Conservation (phyloP, 2,113 vertebrate genomes). For the Orientallactaga bullata region DNA sequence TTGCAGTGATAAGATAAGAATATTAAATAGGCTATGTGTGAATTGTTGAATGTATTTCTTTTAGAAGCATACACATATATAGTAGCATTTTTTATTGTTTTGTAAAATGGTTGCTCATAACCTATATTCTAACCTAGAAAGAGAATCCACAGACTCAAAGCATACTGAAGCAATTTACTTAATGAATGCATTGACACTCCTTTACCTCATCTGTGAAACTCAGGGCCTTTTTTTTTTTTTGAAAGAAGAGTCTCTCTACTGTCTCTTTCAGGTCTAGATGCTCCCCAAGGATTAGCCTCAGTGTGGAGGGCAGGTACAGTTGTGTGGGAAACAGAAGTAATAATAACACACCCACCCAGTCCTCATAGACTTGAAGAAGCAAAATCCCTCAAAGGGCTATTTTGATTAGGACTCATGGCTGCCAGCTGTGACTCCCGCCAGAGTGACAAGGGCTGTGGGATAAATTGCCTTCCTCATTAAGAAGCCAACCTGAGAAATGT, state of each 20-base stretch:
- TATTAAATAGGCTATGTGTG: constrained; percentile 14
- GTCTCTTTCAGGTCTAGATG: constrained; percentile 30
- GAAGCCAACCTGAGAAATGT: constrained; percentile 36
- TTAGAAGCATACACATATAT: neutral
- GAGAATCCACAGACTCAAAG: neutral
- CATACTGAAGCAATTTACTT: constrained; percentile 6
- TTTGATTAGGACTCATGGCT: constrained; percentile 47
- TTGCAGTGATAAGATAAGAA: constrained; percentile 31
- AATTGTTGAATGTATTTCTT: neutral
- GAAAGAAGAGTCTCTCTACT: neutral
- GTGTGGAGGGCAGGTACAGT: neutral
- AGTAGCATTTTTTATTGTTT: constrained; percentile 19
- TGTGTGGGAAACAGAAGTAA: constrained; percentile 3
- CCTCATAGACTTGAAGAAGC: constrained; percentile 16
- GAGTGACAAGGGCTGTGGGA: neutral
- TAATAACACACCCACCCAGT: neutral
- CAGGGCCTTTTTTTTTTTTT: neutral
- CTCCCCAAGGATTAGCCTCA: constrained; percentile 20
- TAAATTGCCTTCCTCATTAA: constrained; percentile 54
- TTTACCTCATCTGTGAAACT: neutral
- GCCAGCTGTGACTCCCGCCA: constrained; percentile 32
- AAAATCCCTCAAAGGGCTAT: constrained; percentile 51
- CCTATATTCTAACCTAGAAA: constrained; percentile 19
- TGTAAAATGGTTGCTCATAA: constrained; percentile 18
- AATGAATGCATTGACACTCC: constrained; percentile 29